Base-by-base conservation (phyloP, 2,113 vertebrate species). In the Campylomormyrus tamandua region DNA sequence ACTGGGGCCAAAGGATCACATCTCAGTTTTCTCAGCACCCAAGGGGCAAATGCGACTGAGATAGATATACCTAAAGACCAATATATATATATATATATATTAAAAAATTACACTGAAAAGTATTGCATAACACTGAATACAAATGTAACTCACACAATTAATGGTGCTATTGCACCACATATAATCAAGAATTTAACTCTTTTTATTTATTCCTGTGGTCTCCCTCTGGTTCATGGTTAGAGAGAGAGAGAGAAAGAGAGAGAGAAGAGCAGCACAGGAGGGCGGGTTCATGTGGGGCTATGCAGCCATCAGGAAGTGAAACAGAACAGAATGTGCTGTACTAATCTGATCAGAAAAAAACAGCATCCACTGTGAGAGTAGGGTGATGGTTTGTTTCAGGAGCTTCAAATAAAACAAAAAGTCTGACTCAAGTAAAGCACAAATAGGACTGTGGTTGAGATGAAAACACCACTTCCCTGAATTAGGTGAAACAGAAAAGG, bases 321-420 rank as follows among this genome's bases (percentile, higher is more conserved):
- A 95, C 93, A 95, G 96, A 96, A 96, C 95, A 96, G 95, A 96
- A 95, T 96, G 96, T 96, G 94, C 95, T 93, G 95, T 95, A 92
- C 95, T 96, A 95, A 96, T 96, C 95, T 95, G 94, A 94, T 95
- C 94, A 84, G 93, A 95, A 96, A 95, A 96, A 84, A 45, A 95
- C 94, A 92, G 90, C 86, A 83, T 94, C 93, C 92, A 92, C 93
- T 83, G 92, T 93, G 94, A 93, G 90, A 89, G 31, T 53, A 89
- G 83, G 91, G 87, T 92, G 90, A 93, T 90, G 91, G 93, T 92
- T 94, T 89, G 93, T 93, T 94, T 93, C 91, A 94, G 91, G 91
- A 90, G 92, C 91, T 92, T 80, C 93, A 94, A 93, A 90, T 90
- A 92, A 92, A 93, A 52, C 74, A 80, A 80, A 80, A 80, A 35